Conservation (phyloP, 37 sponge, comb jelly and placozoan genomes). For the Chondrilla cf. caribensis region DNA sequence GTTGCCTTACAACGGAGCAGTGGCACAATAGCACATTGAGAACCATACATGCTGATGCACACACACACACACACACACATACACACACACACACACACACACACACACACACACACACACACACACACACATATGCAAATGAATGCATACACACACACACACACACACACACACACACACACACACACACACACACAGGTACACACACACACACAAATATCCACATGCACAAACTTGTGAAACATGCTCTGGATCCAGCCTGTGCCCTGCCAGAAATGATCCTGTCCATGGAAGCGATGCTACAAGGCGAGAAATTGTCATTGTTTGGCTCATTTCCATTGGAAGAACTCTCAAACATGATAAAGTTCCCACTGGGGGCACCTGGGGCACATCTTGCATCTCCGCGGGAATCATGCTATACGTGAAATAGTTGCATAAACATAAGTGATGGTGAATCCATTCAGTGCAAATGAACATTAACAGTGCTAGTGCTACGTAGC, state of each 20-base stretch:
- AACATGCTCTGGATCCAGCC: constrained; percentile 13
- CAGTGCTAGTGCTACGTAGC: no score
- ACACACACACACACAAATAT: background rate
- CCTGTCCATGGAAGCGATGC: constrained; percentile 34
- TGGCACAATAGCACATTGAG: no score
- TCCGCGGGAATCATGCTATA: background rate
- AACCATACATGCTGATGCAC: background rate
- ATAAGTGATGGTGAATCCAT: no score
- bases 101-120: background rate
- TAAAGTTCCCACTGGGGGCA: constrained; percentile 65
- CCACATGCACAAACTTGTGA: background rate
- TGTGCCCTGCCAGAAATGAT: constrained; percentile 37
- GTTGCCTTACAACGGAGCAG: no score
- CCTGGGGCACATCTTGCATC: constrained; percentile 12
- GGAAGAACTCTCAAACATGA: constrained; percentile 85
- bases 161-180: background rate
- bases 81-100: constrained; percentile 2
- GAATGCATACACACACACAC: background rate
- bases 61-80: background rate
- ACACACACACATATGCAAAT: background rate
- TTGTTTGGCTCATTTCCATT: constrained; percentile 80
- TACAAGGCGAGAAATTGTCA: constrained; percentile 74
- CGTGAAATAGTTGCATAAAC: no score
- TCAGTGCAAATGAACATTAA: no score
- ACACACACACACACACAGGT: background rate